Base-by-base conservation (phyloP, 2,888 invertebrate genomes). In the Ornithoptera priamus region DNA sequence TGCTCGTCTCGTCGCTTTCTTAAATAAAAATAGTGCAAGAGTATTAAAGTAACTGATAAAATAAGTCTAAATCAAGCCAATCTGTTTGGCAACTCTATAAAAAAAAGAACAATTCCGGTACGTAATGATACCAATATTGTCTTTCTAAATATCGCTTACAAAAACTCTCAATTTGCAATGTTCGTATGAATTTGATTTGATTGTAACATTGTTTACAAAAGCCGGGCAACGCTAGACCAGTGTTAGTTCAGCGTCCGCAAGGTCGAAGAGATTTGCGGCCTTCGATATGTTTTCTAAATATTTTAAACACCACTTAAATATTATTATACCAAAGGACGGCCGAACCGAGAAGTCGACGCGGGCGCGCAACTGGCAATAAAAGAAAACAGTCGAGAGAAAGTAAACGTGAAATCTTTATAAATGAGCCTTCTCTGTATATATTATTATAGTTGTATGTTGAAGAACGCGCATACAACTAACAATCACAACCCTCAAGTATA, bases 351-450 rank as follows among this genome's bases (percentile, higher is more conserved):
- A 53, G 77, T 78, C 79, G 62, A 36, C 57, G 36, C 62, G 58
- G 46, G 50, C 69, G 66, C 80, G 79, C 78, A 73, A 73, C 77
- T 76, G 74, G 76, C 77, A 80, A 82, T 82, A 84, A 79, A 79
- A 78, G 76, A 79, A 82, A 82, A 82, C 79, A 78, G 77, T 78
- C 75, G 75, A 77, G 86, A 82, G 88, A 88, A 88, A 88, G 88
- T 86, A 72, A 85, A 85, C 84, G 86, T 86, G 86, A 87, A 88
- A 87, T 86, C 84, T 82, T 80, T 79, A 76, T 71, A 77, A 76
- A 78, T 77, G 74, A 78, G 75, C 80, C 75, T 78, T 76, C 77
- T 75, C 78, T 78, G 79, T 77, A 79, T 72, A 73, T 70, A 74
- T 74, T 75, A 75, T 75, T 77, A 22, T 74, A 70, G 73, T 69